phyloP scores from a whole-genome alignment of 1,140 invertebrate species.

The Drosophila lacteicornis region DNA sequence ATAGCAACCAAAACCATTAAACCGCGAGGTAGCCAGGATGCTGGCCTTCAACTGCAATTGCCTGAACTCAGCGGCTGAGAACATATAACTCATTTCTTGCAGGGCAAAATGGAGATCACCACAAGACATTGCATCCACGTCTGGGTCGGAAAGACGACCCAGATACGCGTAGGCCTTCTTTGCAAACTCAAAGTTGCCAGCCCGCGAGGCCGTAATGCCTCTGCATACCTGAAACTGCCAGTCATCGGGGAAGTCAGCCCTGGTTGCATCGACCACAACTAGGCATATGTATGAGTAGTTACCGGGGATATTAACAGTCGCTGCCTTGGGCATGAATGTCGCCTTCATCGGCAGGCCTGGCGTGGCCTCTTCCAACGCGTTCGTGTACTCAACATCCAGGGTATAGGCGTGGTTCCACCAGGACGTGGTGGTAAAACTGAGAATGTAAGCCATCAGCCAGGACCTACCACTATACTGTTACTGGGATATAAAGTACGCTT shows the following conservation, averaged over 20 bases:
- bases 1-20: constrained; percentile 3
- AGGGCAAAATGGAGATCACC: neutral
- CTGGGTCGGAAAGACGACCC: neutral
- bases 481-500: neutral
- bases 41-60: constrained; percentile 5
- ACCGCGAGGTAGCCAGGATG: constrained; percentile 7
- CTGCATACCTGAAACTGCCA: constrained; percentile 1
- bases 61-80: neutral
- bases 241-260: neutral
- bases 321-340: constrained; percentile 1
- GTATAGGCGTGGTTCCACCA: constrained; percentile 5
- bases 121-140: neutral
- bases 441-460: constrained; percentile 12
- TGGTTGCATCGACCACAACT: neutral
- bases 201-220: neutral
- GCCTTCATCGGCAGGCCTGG: neutral
- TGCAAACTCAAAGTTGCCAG: constrained; percentile 1
- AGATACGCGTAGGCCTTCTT: constrained; percentile 1
- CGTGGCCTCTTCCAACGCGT: neutral
- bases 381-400: constrained; percentile 7
- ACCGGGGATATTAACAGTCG: neutral
- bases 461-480: neutral
- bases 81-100: neutral
- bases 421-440: neutral
- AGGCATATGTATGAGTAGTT: neutral